Conservation (phyloP, 2,888 invertebrate species). For the Rhorus exstirpatorius region DNA sequence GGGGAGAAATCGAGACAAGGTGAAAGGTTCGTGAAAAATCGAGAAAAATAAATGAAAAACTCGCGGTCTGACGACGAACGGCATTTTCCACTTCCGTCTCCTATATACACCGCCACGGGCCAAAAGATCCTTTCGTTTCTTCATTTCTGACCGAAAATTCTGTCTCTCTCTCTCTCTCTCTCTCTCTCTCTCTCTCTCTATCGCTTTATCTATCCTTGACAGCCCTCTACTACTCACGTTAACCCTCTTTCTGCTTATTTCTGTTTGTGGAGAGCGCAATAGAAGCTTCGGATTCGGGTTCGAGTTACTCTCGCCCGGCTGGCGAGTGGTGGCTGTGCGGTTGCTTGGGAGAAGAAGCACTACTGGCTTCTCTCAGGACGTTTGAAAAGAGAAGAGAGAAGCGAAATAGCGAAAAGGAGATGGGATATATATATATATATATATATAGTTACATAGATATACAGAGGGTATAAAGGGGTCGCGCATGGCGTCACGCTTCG, state of each 20-base stretch:
- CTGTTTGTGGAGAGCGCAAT: conserved; percentile 56
- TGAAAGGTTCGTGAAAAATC: conserved; percentile 12
- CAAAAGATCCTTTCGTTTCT: conserved; percentile 46
- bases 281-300: conserved; percentile 59
- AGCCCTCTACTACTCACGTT: conserved; percentile 14
- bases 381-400: conserved; percentile 44
- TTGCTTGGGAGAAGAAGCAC: conserved; percentile 29
- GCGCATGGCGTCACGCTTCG: conserved; percentile 77
- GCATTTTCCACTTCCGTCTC: conserved; percentile 57
- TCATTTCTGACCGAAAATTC: conserved; percentile 47
- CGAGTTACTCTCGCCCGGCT: conserved; percentile 53
- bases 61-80: conserved; percentile 51
- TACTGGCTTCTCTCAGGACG: conserved; percentile 30
- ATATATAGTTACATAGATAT: conserved; percentile 18
- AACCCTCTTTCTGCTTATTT: conserved; percentile 50
- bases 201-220: conserved; percentile 38
- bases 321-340: conserved; percentile 36
- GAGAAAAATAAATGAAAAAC: conserved; percentile 24
- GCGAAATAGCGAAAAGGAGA: conserved; percentile 6
- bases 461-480: conserved; percentile 49
- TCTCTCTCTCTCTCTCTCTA: conserved; percentile 12
- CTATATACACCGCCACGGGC: conserved; percentile 38
- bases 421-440: conserved; percentile 9
- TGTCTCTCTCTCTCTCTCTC: conserved; percentile 10
- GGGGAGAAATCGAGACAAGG: conserved; percentile 4